Evolutionary conservation across 2,888 invertebrate genomes (phyloP), one percentile per base, ranked within the genome.

Genomic region (Sialis fuliginosa): DNA sequence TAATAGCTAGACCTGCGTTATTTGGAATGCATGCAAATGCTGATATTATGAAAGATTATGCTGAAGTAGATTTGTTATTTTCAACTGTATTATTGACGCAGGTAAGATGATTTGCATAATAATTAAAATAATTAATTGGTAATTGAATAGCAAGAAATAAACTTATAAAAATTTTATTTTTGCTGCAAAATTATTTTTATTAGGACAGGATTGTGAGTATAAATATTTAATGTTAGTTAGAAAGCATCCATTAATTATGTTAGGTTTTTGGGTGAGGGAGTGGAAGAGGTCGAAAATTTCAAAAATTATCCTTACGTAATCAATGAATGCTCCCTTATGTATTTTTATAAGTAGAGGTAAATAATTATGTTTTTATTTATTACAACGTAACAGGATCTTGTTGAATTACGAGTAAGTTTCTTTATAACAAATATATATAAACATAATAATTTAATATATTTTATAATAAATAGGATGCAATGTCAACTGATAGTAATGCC

Each of bases 1-100:
- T 79, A 47, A 76, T 77, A 30, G 81, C 90, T 10, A 73, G 79
- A 47, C 92, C 93, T 0, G 78, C 79, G 50, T 84, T 93, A 37
- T 93, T 92, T 65, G 93, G 93, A 7, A 86, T 93, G 75, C 82
- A 93, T 62, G 77, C 86, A 49, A 93, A 93, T 66, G 92, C 91
- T 0, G 90, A 92, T 58, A 89, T 93, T 56, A 82, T 87, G 57
- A 89, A 90, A 62, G 91, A 93, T 62, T 83, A 89, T 62, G 79
- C 86, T 55, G 92, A 93, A 61, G 86, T 89, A 1, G 75, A 77
- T 54, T 72, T 81, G 50, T 60, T 95, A 48, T 77, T 92, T 48
- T 64, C 69, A 48, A 88, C 81, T 10, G 77, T 81, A n/a, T 64
- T 87, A 47, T 63, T 83, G 6, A 88, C 88, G 9, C 88, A 89